Percentiles rank a stretch among this genome's conserved stretches.
Evolutionary conservation across 2,797 vertebrate species (phyloP).

Genomic region (Leucoraja ocellata): DNA sequence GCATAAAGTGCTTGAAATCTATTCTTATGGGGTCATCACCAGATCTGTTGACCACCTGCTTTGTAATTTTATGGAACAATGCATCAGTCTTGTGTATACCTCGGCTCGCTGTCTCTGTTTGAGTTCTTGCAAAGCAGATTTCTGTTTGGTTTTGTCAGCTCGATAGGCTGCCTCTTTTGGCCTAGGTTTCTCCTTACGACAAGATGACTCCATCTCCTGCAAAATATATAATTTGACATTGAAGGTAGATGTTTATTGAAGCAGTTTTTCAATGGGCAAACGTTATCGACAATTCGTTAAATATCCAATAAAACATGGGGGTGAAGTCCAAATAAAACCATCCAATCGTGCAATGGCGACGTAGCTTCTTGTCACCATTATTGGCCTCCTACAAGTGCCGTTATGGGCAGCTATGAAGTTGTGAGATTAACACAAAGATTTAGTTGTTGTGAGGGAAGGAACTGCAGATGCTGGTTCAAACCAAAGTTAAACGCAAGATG

Average conservation of each 20-base stretch:
- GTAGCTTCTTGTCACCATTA: not conserved
- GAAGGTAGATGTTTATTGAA: not conserved
- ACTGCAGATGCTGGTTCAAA: no score
- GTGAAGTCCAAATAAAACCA: not conserved
- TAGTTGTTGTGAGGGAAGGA: not conserved
- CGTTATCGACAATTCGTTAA: not conserved
- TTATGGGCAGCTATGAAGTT: not conserved
- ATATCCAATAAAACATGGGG: not conserved
- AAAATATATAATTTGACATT: not conserved
- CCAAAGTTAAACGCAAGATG: no score
- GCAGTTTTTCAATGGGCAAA: not conserved
- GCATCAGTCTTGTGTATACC: conserved; percentile 51
- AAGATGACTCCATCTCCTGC: conserved; percentile 69
- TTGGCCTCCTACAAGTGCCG: not conserved
- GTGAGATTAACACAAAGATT: not conserved
- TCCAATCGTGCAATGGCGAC: not conserved
- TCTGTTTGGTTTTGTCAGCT: conserved; percentile 74
- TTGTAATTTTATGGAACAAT: not conserved
- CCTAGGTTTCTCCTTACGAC: conserved; percentile 76
- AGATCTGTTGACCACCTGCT: not conserved
- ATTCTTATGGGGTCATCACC: not conserved
- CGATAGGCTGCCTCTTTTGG: conserved; percentile 72
- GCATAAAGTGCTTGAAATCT: not conserved
- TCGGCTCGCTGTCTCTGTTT: conserved; percentile 87
- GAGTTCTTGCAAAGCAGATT: conserved; percentile 81